phyloP scores from a whole-genome alignment of 2,797 vertebrate species.

The Gallinago stenura region DNA sequence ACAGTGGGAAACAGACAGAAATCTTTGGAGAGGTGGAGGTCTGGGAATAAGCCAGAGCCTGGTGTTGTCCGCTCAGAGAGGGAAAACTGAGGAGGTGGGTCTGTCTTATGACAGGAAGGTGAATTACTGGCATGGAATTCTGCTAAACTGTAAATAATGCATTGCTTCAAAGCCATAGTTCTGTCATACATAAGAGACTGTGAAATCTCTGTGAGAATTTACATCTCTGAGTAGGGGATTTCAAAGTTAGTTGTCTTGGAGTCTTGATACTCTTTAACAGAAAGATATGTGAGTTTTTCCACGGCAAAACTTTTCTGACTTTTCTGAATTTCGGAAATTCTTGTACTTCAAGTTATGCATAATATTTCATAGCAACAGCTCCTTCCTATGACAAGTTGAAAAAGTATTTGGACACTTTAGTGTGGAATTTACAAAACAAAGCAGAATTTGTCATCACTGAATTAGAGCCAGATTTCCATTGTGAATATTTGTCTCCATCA shows the following conservation, averaged over 20 bases:
- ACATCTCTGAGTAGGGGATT: not conserved
- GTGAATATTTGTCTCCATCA: not conserved
- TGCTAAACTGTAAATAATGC: not conserved
- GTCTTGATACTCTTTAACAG: not conserved
- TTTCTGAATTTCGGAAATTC: not conserved
- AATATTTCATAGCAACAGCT: not conserved
- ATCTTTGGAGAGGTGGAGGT: not conserved
- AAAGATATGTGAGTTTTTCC: not conserved
- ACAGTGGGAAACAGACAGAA: not conserved
- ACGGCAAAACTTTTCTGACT: not conserved
- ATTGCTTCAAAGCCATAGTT: not conserved
- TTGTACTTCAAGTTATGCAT: not conserved
- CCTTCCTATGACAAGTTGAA: not conserved
- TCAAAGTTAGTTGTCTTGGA: not conserved
- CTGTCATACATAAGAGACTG: not conserved
- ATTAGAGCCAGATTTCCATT: not conserved
- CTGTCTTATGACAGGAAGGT: not conserved
- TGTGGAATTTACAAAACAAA: not conserved
- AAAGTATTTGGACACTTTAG: not conserved
- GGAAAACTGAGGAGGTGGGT: not conserved
- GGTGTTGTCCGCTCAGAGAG: not conserved
- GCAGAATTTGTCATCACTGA: not conserved
- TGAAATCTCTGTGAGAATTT: not conserved
- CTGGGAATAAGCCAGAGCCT: not conserved
- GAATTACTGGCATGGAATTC: not conserved